A percentile compares a stretch with the other conserved stretches of the same genome.
Conservation (phyloP, 1,140 invertebrate genomes). For the Ganaspis sp. region DNA sequence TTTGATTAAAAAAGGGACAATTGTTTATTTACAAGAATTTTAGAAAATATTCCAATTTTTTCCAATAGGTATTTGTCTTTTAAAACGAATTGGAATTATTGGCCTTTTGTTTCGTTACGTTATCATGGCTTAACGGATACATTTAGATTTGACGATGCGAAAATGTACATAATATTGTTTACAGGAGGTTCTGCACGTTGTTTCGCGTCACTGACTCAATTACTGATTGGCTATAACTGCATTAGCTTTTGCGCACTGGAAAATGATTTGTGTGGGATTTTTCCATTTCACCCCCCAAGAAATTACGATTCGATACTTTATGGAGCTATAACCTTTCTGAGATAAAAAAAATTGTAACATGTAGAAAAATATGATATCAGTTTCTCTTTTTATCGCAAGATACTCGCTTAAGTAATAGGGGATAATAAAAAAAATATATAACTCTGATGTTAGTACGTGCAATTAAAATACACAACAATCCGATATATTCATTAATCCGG, state of each 20-base stretch:
- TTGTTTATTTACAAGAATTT: no score
- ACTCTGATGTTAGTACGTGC: neutral
- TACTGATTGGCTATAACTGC: constrained; percentile 52
- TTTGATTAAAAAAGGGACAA: no score
- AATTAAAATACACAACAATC: constrained; percentile 44
- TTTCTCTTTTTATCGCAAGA: no score
- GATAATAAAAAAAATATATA: no score
- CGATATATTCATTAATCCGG: constrained; percentile 57
- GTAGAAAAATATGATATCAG: neutral
- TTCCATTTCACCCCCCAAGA: neutral
- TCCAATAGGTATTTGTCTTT: neutral
- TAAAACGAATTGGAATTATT: neutral
- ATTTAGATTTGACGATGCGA: constrained; percentile 1
- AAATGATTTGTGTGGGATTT: neutral
- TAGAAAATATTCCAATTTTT: no score
- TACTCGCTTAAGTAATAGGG: neutral
- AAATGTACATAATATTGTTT: constrained; percentile 37
- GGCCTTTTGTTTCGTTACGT: neutral
- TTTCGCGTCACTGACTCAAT: constrained; percentile 48
- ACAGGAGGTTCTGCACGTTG: constrained; percentile 14
- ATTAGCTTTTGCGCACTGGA: constrained; percentile 28
- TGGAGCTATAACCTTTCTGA: neutral
- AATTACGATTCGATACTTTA: neutral
- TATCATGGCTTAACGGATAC: neutral
- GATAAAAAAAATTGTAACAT: neutral